Evolutionary conservation across 2,113 vertebrate genomes (phyloP).

Genomic region (Cervus canadensis): DNA sequence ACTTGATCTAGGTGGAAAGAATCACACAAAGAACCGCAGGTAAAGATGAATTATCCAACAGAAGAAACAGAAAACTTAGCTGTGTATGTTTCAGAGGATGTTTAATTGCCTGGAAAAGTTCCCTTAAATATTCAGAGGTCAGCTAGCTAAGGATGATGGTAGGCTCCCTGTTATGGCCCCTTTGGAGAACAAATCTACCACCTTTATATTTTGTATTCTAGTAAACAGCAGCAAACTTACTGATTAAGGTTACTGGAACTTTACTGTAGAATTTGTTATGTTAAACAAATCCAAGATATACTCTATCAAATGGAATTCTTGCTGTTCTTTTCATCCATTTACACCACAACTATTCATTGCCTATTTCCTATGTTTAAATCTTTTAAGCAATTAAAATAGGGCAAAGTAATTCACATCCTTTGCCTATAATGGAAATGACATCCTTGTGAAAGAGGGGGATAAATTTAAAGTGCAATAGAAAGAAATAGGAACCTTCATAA

Average conservation of each 20-base stretch:
- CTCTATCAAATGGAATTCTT: neutral
- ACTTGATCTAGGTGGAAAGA: neutral
- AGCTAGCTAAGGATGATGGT: neutral
- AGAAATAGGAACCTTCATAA: slow-evolving; percentile 28
- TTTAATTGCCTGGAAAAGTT: neutral
- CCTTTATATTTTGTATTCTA: neutral
- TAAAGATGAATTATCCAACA: neutral
- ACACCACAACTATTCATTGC: neutral
- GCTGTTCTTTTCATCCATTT: neutral
- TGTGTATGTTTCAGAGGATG: neutral
- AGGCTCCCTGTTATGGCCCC: neutral
- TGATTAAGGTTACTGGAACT: neutral
- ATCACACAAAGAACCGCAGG: neutral
- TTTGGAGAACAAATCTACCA: neutral
- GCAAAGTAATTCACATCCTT: neutral
- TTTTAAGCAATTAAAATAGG: neutral
- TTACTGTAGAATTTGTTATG: neutral
- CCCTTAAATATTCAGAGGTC: neutral
- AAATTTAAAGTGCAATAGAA: slow-evolving; percentile 37
- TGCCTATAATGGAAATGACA: neutral
- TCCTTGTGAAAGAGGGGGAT: neutral
- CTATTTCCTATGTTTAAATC: neutral
- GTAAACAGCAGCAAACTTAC: neutral
- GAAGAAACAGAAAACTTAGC: neutral
- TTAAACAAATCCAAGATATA: neutral